Evolutionary conservation across 2,113 vertebrate species (phyloP), one percentile per base, ranked within the genome.

Genomic region (Agapornis roseicollis): DNA sequence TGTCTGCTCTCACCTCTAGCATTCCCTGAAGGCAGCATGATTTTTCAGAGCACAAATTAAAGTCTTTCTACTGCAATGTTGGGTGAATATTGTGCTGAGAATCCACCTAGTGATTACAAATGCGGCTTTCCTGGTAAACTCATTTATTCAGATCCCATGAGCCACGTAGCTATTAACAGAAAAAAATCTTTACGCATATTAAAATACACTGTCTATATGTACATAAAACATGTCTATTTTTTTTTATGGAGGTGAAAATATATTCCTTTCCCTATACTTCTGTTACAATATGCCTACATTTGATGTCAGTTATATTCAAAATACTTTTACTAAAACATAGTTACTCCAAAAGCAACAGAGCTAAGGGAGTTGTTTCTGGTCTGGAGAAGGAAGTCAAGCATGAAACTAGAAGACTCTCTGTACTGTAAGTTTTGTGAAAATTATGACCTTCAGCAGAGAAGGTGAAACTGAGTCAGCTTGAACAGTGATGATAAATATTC

Each of bases 371-470:
- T 41, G 27, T 86, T 94, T 60, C 47, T 60, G 52, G 31, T 52
- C 56, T 87, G 42, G 65, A 91, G 22, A 61, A 81, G 16, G 35
- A 77, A 88, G 70, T 81, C 70, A 87, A 66, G 71, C 71, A 88
- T 49, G 25, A 87, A 90, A 82, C 47, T 56, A 93, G 35, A 94
- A 63, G 55, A 44, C 50, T 89, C 52, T 9, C 47, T 50, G 37
- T 24, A 70, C n/a, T 33, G 1, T 9, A 88, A 77, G 53, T 52
- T 93, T 71, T 58, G 10, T 82, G 77, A 80, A 90, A 95, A 89
- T 76, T 81, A 81, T 16, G 72, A 90, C 85, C 69, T 96, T 94
- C 80, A 90, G 42, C 41, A 93, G 86, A 42, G 77, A 92, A 90
- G 77, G 58, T 76, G 49, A 94, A 92, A 81, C 16, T 39, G 77